A percentile compares a stretch with the other conserved stretches of the same genome.
phyloP scores from a whole-genome alignment of 1,140 invertebrate genomes.

The Harlomillsia oculata region DNA sequence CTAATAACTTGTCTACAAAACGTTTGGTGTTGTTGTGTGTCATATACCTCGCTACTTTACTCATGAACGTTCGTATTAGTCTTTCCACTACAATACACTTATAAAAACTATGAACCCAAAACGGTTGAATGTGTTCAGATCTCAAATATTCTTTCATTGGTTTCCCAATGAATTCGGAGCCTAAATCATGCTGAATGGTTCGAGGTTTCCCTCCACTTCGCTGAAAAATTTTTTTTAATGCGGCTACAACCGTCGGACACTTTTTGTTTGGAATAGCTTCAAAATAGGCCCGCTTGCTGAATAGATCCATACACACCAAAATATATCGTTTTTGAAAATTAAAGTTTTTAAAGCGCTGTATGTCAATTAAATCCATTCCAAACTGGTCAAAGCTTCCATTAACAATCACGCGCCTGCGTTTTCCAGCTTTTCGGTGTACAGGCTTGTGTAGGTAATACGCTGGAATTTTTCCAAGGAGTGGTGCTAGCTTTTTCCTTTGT shows the following conservation, averaged over 20 bases:
- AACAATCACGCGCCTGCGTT: not conserved
- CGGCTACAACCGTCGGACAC: not conserved
- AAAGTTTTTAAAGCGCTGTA: not conserved
- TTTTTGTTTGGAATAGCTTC: slow-evolving; percentile 2
- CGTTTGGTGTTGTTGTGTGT: not conserved
- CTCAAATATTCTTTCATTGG: not conserved
- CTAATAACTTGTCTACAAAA: not conserved
- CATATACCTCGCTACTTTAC: slow-evolving; percentile 1
- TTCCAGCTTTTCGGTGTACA: no score
- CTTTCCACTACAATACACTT: slow-evolving; percentile 9
- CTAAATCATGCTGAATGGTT: not conserved
- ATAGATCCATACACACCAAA: not conserved
- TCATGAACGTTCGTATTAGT: slow-evolving; percentile 1
- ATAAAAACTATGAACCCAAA: not conserved
- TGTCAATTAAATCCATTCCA: not conserved
- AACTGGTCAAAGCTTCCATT: not conserved
- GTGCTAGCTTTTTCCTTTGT: no score
- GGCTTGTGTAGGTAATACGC: no score
- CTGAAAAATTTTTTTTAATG: slow-evolving; percentile 11
- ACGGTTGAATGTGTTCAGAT: not conserved
- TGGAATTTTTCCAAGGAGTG: no score
- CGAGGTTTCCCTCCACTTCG: not conserved
- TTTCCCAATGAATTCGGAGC: not conserved
- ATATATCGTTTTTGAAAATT: not conserved
- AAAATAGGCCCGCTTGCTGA: not conserved